Conservation (phyloP, 2,113 vertebrate species). For the Cervus canadensis region DNA sequence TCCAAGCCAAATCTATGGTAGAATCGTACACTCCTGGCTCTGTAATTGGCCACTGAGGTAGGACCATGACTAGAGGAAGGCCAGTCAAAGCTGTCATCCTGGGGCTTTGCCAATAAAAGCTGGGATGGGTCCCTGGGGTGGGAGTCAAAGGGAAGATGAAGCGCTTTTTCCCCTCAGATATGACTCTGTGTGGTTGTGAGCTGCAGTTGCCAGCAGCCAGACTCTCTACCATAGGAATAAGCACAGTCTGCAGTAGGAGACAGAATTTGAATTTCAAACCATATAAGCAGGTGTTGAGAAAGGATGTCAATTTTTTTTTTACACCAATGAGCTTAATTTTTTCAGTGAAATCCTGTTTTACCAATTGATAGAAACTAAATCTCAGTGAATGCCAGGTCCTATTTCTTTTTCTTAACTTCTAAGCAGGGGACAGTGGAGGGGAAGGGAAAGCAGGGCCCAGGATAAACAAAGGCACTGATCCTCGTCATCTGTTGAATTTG, state of each 20-base stretch:
- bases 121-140: neutral
- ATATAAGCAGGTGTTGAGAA: neutral
- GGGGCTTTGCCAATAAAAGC: neutral
- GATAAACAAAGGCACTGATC: neutral
- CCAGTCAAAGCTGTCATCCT: neutral
- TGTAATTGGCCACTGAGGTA: neutral
- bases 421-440: neutral
- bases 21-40: neutral
- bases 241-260: neutral
- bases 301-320: neutral
- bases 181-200: neutral
- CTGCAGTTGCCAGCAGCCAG: neutral
- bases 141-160: neutral
- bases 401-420: neutral
- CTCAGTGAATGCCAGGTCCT: neutral
- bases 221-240: neutral
- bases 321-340: neutral
- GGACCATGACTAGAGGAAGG: neutral
- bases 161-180: neutral
- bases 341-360: neutral
- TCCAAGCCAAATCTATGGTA: neutral
- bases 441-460: neutral
- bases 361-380: neutral
- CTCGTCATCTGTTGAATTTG: constrained; percentile 5
- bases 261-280: neutral